phyloP scores from a whole-genome alignment of 1,140 invertebrate species.

The Pachyrhynchus sulphureomaculatus region DNA sequence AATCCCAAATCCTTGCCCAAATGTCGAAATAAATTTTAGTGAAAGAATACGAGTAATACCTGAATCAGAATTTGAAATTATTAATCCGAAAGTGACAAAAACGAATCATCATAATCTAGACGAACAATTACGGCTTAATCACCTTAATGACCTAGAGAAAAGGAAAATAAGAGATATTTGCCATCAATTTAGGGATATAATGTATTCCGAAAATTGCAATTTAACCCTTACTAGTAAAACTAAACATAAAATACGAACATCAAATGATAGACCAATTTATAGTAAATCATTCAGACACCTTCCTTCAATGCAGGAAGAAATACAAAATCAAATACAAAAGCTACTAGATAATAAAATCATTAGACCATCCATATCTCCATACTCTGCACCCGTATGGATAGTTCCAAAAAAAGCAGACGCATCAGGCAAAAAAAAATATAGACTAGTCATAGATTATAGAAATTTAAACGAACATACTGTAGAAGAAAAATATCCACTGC shows the following conservation, averaged over 20 bases:
- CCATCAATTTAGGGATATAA: constrained; percentile 6
- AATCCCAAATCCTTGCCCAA: too few species aligned
- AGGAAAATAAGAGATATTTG: not conserved
- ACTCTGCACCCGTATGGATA: constrained; percentile 42
- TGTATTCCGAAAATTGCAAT: constrained; percentile 5
- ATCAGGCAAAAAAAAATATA: constrained; percentile 43
- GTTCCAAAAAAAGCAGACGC: constrained; percentile 49
- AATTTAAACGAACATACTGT: constrained; percentile 51
- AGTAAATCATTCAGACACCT: constrained; percentile 37
- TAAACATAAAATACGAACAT: constrained; percentile 12
- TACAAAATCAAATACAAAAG: constrained; percentile 46
- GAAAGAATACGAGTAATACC: too few species aligned
- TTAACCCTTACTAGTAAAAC: constrained; percentile 15
- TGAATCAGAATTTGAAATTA: too few species aligned
- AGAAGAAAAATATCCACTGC: constrained; percentile 57
- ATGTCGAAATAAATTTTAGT: too few species aligned
- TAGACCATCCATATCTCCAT: constrained; percentile 42
- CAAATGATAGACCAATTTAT: constrained; percentile 5
- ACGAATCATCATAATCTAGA: too few species aligned
- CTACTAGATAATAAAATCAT: constrained; percentile 43
- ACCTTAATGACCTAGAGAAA: not conserved
- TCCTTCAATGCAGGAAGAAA: constrained; percentile 22
- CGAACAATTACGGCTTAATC: not conserved
- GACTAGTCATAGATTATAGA: constrained; percentile 52
- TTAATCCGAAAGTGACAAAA: too few species aligned